A percentile compares a stretch with the other conserved stretches of the same genome.
Conservation (phyloP, 2,113 vertebrate genomes). For the Pagrus major region DNA sequence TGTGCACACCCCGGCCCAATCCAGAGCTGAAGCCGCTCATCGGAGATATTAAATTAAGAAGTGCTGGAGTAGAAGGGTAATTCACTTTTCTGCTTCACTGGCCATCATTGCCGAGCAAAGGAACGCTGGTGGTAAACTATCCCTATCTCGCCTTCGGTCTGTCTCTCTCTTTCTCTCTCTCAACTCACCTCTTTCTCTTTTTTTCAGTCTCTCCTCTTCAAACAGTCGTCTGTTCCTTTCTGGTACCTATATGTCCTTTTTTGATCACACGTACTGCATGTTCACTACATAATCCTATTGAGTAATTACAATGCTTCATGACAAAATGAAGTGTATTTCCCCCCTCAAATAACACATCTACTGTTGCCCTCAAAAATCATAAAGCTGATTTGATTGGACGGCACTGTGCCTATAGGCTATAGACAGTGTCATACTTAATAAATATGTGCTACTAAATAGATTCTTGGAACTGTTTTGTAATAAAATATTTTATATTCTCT, state of each 20-base stretch:
- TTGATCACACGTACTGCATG: constrained; percentile 14
- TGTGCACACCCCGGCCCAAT: constrained; percentile 88
- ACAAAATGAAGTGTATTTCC: background rate
- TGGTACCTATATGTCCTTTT: constrained; percentile 10
- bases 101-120: constrained; percentile 87
- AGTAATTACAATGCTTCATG: background rate
- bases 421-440: background rate
- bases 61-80: constrained; percentile 96
- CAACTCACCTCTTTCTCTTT: constrained; percentile 3
- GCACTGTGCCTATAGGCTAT: too few species aligned
- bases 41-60: constrained; percentile 99
- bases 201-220: constrained; percentile 12
- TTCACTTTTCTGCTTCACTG: constrained; percentile 98
- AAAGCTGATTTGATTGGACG: background rate
- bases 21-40: constrained; percentile 87
- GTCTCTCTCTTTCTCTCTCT: constrained; percentile 34
- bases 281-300: background rate
- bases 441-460: background rate
- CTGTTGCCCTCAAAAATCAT: background rate
- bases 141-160: constrained; percentile 64
- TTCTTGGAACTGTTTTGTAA: background rate
- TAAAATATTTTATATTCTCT: background rate
- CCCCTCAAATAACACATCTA: background rate
- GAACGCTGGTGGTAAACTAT: constrained; percentile 83
- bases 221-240: constrained; percentile 11